Base-by-base conservation (phyloP, 1,140 invertebrate species). In the Pantala flavescens region DNA sequence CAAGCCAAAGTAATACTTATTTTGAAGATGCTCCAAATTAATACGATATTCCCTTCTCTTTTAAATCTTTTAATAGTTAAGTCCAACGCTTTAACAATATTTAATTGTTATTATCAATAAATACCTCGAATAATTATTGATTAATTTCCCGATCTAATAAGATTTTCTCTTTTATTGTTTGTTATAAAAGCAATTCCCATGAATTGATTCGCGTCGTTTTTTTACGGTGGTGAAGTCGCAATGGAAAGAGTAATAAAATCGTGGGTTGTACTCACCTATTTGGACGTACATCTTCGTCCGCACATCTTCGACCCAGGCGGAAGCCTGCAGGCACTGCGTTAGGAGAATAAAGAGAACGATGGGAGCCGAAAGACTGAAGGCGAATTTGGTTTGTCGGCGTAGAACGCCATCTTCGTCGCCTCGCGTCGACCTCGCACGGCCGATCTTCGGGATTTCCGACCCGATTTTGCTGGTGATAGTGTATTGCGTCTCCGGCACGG, bases 291-390 rank as follows among this genome's bases (percentile, higher is more conserved):
- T 49, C 75, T 75, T 75, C 19, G 75, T 71, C 36, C 55, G 23
- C 9, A 75, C 75, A 73, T 75, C 75, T 11, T 75, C 71, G 24
- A 75, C 75, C 75, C 75, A 75, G n/a, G 75, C 75, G 11, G 63
- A 28, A 42, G 72, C 49, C 14, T 24, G 75, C 7, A 73, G 75
- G n/a, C 49, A 63, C 49, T 63, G 49, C 49, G n/a, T 63, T 21
- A 63, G n/a, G 49, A 63, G 16, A 63, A 63, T 16, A 12, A 63
- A 63, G 49, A 63, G 49, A 3, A 63, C 49, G 14, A 63, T 21
- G 5, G 14, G n/a, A 21, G n/a, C 16, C 14, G 49, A 19, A 21
- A 63, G 49, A 21, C 49, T 63, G 14, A 21, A 63, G 49, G 49
- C 49, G n/a, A 14, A 3, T 21, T 14, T 63, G 49, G 49, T 36